A percentile compares a stretch with the other conserved stretches of the same genome.
Evolutionary conservation across 2,888 invertebrate species (phyloP).

Genomic region (Conomelus anceps): DNA sequence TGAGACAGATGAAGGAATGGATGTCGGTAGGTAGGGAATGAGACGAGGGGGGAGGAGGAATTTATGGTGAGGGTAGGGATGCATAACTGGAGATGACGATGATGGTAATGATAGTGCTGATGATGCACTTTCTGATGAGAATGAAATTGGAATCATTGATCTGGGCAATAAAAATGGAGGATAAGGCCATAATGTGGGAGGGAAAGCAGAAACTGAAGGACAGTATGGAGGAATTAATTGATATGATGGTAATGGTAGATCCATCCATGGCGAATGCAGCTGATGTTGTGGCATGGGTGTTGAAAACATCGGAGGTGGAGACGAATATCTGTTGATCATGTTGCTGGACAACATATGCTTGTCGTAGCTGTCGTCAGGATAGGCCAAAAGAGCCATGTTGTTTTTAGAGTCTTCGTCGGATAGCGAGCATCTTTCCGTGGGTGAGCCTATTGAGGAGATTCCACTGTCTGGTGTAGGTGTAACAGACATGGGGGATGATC

Average conservation of each 20-base stretch:
- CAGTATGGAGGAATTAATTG: neutral
- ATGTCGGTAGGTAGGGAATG: constrained; percentile 39
- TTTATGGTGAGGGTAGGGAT: constrained; percentile 38
- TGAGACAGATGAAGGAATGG: constrained; percentile 43
- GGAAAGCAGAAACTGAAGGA: neutral
- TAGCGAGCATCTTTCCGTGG: constrained; percentile 33
- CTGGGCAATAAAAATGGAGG: neutral
- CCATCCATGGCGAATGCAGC: neutral
- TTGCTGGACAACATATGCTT: neutral
- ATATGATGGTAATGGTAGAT: neutral
- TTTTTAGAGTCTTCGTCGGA: neutral
- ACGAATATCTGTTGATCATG: neutral
- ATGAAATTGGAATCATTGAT: too few relatives aligned
- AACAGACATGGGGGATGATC: neutral
- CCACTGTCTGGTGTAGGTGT: constrained; percentile 36
- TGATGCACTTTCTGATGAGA: constrained; percentile 41
- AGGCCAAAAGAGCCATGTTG: neutral
- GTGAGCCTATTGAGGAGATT: constrained; percentile 31
- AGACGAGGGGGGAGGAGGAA: constrained; percentile 40
- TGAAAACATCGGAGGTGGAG: neutral
- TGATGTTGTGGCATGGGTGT: neutral
- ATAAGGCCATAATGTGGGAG: neutral
- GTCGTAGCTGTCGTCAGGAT: neutral
- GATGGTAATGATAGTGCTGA: constrained; percentile 44
- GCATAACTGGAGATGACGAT: constrained; percentile 45